phyloP scores from a whole-genome alignment of 2,113 vertebrate species.

The Seriola rivoliana region DNA sequence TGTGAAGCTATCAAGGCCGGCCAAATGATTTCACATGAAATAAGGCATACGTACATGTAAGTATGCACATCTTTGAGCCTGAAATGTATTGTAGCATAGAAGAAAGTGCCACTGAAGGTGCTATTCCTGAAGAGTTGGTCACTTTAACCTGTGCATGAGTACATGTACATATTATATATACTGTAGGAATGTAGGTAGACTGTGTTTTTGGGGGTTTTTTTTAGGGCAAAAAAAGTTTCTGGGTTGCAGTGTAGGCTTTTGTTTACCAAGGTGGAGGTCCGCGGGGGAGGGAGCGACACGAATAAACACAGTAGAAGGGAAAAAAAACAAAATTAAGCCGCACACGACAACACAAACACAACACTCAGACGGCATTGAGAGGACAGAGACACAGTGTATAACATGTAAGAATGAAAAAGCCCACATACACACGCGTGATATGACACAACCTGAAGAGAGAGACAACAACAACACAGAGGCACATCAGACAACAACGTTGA shows the following conservation, averaged over 20 bases:
- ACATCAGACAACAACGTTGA: conserved; percentile 85
- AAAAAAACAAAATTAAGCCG: conserved; percentile 69
- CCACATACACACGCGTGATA: conserved; percentile 90
- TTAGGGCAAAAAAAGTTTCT: not conserved
- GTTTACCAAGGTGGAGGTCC: conserved; percentile 65
- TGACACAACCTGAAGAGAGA: conserved; percentile 89
- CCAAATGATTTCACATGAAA: conserved; percentile 24
- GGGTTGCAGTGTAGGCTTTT: conserved; percentile 41
- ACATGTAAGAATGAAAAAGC: conserved; percentile 86
- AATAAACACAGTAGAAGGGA: conserved; percentile 70
- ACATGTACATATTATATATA: conserved; percentile 9
- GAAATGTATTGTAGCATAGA: not conserved
- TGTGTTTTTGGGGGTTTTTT: not conserved
- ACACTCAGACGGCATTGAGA: conserved; percentile 77
- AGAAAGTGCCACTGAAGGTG: not conserved
- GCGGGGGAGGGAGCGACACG: conserved; percentile 64
- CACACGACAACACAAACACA: conserved; percentile 76
- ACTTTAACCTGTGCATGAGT: conserved; percentile 12
- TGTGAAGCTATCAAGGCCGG: conserved; percentile 1
- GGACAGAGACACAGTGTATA: conserved; percentile 81
- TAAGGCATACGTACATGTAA: conserved; percentile 15
- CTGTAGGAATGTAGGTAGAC: not conserved
- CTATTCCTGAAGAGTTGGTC: conserved; percentile 9
- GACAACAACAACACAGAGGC: conserved; percentile 86
- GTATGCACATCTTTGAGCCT: conserved; percentile 15